Base-by-base conservation (phyloP, 2,113 vertebrate genomes). In the Caranx melampygus region DNA sequence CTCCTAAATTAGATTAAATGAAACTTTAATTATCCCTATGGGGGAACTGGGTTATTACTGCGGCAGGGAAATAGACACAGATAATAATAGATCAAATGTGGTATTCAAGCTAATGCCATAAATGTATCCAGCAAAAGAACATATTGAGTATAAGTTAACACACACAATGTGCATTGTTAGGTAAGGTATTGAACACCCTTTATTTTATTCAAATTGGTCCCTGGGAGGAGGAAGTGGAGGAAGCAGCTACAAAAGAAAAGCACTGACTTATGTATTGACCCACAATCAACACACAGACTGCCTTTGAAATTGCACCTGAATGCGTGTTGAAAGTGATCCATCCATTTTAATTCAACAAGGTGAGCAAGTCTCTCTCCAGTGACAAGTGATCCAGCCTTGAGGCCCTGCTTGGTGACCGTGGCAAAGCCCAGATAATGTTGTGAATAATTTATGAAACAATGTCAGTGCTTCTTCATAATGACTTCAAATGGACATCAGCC, bases 401-500 rank as follows among this genome's bases (percentile, higher is more conserved):
- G 82, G 73, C 84, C 72, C 72, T 5, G 68, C 55, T 13, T 63
- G 74, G 75, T 77, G 86, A 81, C 80, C 83, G 82, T 64, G 70
- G 33, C 81, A 76, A 81, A 71, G 79, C 84, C 87, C 86, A 85
- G 88, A 90, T 92, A 89, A 88, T 76, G 79, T 71, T 78, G 83
- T 92, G 89, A 93, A 94, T 87, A 93, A 91, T 92, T 91, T 89
- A 93, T 84, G 84, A 90, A 92, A 86, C 88, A 79, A 84, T 86
- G 89, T 88, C 93, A 89, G 83, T 81, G 81, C 89, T 79, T 88
- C 82, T 88, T 79, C 84, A 84, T 93, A 93, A 94, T 93, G 91
- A 92, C 91, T 94, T 94, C 89, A 92, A 91, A 89, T 92, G 89
- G 86, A 92, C 89, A 91, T 84, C 90, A 90, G 87, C 87, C 89